phyloP scores from a whole-genome alignment of 2,797 vertebrate species.

The Zalophus californianus region DNA sequence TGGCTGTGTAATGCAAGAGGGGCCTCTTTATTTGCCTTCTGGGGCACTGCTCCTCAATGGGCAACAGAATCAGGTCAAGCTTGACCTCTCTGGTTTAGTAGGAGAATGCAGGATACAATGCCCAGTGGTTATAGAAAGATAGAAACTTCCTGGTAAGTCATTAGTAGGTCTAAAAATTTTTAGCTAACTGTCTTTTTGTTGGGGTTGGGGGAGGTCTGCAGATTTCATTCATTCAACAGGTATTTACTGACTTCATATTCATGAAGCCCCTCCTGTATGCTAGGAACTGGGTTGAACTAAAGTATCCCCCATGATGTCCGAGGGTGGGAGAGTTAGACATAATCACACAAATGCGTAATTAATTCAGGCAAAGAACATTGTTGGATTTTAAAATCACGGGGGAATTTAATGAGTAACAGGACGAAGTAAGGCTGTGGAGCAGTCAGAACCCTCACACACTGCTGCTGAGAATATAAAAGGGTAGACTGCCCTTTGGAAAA shows the following conservation, averaged over 20 bases:
- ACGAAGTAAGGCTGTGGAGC: background rate
- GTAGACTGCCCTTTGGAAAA: background rate
- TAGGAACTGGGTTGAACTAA: background rate
- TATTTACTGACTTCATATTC: slow-evolving; percentile 7
- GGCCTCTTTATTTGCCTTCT: background rate
- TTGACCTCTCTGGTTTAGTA: background rate
- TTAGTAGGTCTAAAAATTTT: background rate
- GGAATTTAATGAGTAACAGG: background rate
- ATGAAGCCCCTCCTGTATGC: background rate
- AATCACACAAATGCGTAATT: slow-evolving; percentile 8
- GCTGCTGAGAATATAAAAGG: background rate
- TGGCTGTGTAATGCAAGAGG: background rate
- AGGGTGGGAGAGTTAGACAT: background rate
- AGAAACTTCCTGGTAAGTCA: background rate
- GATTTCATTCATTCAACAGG: background rate
- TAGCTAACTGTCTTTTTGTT: background rate
- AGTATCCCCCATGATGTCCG: background rate
- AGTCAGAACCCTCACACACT: background rate
- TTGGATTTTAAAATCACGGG: slow-evolving; percentile 39
- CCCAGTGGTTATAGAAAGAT: background rate
- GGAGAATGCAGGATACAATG: background rate
- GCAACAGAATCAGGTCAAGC: background rate
- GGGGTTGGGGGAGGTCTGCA: background rate
- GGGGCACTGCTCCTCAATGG: background rate
- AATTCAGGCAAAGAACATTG: background rate